phyloP scores from a whole-genome alignment of 2,888 invertebrate species.

The Flexamia atlantica region DNA sequence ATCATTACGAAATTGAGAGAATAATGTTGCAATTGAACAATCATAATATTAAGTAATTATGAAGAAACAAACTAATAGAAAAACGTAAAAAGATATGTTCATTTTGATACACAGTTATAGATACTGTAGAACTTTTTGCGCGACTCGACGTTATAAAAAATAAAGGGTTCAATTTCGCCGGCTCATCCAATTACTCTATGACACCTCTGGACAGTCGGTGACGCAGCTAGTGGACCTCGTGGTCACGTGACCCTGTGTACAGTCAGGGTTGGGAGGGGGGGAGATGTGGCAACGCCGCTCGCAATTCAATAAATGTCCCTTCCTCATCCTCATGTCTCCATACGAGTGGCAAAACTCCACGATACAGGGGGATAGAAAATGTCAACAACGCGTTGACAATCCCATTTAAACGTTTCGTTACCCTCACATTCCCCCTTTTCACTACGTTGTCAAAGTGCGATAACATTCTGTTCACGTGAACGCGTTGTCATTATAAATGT shows the following conservation, averaged over 20 bases:
- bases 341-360: neutral
- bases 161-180: neutral
- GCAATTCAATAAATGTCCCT: constrained; percentile 38
- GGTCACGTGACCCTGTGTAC: constrained; percentile 33
- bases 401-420: constrained; percentile 5
- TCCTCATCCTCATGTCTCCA: neutral
- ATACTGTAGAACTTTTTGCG: too few relatives aligned
- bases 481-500: neutral
- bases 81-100: too few relatives aligned
- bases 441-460: neutral
- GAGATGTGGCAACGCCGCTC: constrained; percentile 31
- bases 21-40: too few relatives aligned
- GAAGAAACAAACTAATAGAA: too few relatives aligned
- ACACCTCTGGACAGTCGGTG: constrained; percentile 18
- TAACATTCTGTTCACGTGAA: neutral
- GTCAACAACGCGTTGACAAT: neutral
- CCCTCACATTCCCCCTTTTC: neutral
- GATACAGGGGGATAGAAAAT: constrained; percentile 4
- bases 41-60: too few relatives aligned
- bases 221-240: constrained; percentile 2
- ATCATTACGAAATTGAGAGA: too few relatives aligned
- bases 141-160: too few relatives aligned
- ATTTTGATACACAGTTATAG: too few relatives aligned
- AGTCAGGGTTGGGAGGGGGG: neutral
- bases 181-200: constrained; percentile 2